Base-by-base conservation (phyloP, 2,797 vertebrate genomes). In the Acanthurus lineatus region DNA sequence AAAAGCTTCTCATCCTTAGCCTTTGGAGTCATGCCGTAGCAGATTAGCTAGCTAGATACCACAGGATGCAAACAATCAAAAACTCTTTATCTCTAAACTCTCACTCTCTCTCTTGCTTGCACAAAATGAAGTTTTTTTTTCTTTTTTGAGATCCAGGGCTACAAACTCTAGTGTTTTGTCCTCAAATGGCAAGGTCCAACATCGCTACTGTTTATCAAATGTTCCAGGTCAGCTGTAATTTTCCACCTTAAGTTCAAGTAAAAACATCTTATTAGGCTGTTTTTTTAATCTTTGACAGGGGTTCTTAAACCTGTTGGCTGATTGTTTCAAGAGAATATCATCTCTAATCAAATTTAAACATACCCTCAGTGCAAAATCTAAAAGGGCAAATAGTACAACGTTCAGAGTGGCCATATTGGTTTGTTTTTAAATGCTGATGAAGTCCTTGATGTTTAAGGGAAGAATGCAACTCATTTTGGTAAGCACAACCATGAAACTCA, bases 401-500 rank as follows among this genome's bases (percentile, higher is more conserved):
- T 45, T 19, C n/a, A 14, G 52, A 17, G 45, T 10, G 0, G 57
- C n/a, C 40, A 11, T 58, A 17, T 9, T 67, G 42, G 47, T 62
- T 51, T 49, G 20, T 42, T 60, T 35, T 53, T 42, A 57, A 35
- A 80, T 64, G 48, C 57, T 22, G 25, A 57, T 25, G 5, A 49
- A 72, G 68, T 77, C 63, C 69, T 79, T 86, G 44, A 68, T 20
- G 9, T 72, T 59, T 61, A 48, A 69, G 25, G 52, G 35, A 62
- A 61, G 49, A 75, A 54, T 65, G 44, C 49, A 51, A 35, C 49
- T 49, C 19, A n/a, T 83, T 70, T 66, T 63, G 57, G 76, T 68
- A 81, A 86, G 69, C 75, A 70, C 64, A 20, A 25, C 52, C 3
- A 16, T 76, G 75, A 81, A 76, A 60, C 52, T 77, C 51, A 58